Percentiles rank a stretch among this genome's conserved stretches.
Conservation (phyloP, 2,888 invertebrate species). For the Sarcophaga subvicina region DNA sequence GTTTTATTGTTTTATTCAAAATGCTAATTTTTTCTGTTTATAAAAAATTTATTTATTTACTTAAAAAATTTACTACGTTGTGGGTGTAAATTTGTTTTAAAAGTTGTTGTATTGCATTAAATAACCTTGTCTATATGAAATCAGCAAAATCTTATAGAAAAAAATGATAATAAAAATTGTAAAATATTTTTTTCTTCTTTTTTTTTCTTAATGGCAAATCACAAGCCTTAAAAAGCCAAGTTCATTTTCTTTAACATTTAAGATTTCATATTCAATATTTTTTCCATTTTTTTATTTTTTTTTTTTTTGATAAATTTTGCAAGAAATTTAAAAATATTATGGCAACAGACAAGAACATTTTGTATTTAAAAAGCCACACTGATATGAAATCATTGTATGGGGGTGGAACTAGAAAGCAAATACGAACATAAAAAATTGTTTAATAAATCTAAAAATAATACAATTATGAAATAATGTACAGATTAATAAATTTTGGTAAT, state of each 20-base stretch:
- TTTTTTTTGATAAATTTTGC: not conserved
- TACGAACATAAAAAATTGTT: not conserved
- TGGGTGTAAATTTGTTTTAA: constrained; percentile 1
- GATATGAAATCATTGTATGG: not conserved
- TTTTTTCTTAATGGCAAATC: not conserved
- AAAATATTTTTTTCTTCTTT: not conserved
- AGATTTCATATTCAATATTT: not conserved
- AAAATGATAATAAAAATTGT: not conserved
- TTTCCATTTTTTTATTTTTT: not conserved
- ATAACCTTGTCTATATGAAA: constrained; percentile 11
- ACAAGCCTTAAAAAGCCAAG: constrained; percentile 8
- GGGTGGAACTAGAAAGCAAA: not conserved
- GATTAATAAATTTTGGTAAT: not conserved
- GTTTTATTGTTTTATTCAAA: not conserved
- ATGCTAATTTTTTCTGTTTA: not conserved
- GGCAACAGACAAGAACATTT: not conserved
- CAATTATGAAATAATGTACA: not conserved
- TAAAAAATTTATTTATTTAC: not conserved
- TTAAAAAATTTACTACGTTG: not conserved
- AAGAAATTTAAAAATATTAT: not conserved
- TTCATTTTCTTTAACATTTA: not conserved
- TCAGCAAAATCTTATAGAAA: not conserved
- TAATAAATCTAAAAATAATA: not conserved
- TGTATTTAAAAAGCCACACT: not conserved
- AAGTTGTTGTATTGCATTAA: constrained; percentile 3